Conservation (phyloP, 2,113 vertebrate genomes). For the Struthio camelus region DNA sequence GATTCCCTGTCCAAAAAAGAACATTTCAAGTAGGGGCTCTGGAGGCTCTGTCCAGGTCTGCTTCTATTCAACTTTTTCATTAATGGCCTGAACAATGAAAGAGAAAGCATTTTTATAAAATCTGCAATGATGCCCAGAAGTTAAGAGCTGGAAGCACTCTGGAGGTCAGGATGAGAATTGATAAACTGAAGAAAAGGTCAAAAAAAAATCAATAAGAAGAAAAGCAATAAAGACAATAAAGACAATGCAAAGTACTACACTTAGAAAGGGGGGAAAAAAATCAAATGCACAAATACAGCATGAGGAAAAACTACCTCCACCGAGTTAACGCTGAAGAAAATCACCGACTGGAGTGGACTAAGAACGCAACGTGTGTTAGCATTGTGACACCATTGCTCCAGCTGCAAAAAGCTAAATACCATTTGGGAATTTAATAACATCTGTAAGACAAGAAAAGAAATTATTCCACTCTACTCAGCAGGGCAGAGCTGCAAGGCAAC, state of each 20-base stretch:
- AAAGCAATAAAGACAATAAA: slow-evolving; percentile 1
- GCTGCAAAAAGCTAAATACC: neutral
- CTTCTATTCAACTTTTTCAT: slow-evolving; percentile 17
- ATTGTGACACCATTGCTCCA: neutral
- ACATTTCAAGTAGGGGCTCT: neutral
- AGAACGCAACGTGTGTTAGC: rapidly evolving
- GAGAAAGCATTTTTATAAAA: slow-evolving; percentile 15
- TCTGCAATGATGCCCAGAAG: slow-evolving; percentile 35
- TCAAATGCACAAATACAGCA: neutral
- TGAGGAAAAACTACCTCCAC: neutral
- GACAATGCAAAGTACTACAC: neutral
- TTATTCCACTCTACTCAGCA: neutral
- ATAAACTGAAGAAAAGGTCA: slow-evolving; percentile 17
- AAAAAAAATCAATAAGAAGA: slow-evolving; percentile 32
- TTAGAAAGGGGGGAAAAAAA: neutral
- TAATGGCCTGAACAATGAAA: neutral
- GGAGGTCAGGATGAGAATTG: slow-evolving; percentile 22
- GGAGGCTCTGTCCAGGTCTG: neutral
- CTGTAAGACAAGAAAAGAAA: neutral
- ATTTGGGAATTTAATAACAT: neutral
- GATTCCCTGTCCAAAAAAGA: neutral
- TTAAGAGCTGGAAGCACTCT: slow-evolving; percentile 30
- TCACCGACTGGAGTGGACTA: neutral
- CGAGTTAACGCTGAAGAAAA: neutral
- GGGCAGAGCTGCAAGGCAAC: neutral